Conservation (phyloP, 2,797 vertebrate genomes). For the Esox masquinongy region DNA sequence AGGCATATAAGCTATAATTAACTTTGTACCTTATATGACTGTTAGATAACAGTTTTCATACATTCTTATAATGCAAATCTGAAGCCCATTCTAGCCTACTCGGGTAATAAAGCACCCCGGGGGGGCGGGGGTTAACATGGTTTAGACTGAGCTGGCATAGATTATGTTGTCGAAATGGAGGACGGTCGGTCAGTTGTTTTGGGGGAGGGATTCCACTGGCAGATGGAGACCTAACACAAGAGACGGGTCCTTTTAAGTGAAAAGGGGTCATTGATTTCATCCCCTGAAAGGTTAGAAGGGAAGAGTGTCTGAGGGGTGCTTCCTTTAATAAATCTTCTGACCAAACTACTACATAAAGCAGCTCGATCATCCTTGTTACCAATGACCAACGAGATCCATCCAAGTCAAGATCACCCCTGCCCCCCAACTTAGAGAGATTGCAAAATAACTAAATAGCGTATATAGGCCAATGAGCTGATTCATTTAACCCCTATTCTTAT, state of each 20-base stretch:
- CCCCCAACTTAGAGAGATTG: neutral
- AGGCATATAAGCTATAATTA: no score
- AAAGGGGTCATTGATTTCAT: slow-evolving; percentile 36
- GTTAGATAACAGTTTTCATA: no score
- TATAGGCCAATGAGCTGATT: neutral
- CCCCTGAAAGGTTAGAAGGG: slow-evolving; percentile 52
- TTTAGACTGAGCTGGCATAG: slow-evolving; percentile 17
- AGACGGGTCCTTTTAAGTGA: slow-evolving; percentile 31
- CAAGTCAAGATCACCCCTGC: neutral
- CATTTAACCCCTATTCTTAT: neutral
- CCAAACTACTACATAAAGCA: slow-evolving; percentile 37
- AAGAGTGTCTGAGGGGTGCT: slow-evolving; percentile 37
- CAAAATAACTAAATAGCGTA: neutral
- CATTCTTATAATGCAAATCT: no score
- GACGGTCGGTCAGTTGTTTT: neutral
- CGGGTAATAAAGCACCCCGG: no score
- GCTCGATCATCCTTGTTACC: neutral
- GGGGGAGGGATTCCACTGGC: slow-evolving; percentile 11
- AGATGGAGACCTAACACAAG: slow-evolving; percentile 48
- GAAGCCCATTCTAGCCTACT: no score
- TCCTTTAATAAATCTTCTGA: slow-evolving; percentile 36
- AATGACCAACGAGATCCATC: neutral
- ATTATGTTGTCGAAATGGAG: slow-evolving; percentile 29
- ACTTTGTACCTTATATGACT: no score
- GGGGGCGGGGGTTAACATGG: neutral